Evolutionary conservation across 2,888 invertebrate genomes (phyloP), one percentile per base, ranked within the genome.

Genomic region (Drosophila infuscata): DNA sequence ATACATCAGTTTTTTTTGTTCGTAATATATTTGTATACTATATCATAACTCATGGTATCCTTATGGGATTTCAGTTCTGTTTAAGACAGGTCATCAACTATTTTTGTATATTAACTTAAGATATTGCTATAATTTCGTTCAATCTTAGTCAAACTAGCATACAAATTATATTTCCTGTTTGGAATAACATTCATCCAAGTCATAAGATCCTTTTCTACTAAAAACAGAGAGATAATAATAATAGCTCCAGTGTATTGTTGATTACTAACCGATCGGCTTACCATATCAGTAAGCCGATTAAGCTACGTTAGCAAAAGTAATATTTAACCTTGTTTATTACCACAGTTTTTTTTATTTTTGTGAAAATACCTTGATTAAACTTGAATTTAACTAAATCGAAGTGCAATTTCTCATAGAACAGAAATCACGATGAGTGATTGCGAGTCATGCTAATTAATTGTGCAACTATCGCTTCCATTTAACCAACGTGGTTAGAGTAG

Each of bases 371-470:
- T n/a, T n/a, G 2, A 9, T n/a, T 4, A 41, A 41, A n/a, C 2
- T 25, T 25, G 2, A 41, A n/a, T 41, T 41, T n/a, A 9, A n/a
- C 3, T n/a, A 41, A 41, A 41, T 41, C n/a, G n/a, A 2, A 41
- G 2, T 41, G 9, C 4, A 9, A 1, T 41, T 41, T 41, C 5
- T 41, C 9, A 41, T n/a, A n/a, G 9, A 9, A n/a, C n/a, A 41
- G n/a, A 41, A 15, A 46, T 25, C 6, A 46, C 29, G 46, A 25
- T 63, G 20, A 48, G 25, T 49, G n/a, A 20, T 33, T 25, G 30
- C 36, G n/a, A 60, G 9, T 29, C 15, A 36, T 54, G 36, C n/a
- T 38, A 29, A 54, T 36, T 36, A 17, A 54, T 54, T 38, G 35
- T 30, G 29, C 12, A n/a, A 17, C 25, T 30, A 25, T 15, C 25